Conservation (phyloP, 2,797 vertebrate genomes). For the Paramormyrops hopkinsi region DNA sequence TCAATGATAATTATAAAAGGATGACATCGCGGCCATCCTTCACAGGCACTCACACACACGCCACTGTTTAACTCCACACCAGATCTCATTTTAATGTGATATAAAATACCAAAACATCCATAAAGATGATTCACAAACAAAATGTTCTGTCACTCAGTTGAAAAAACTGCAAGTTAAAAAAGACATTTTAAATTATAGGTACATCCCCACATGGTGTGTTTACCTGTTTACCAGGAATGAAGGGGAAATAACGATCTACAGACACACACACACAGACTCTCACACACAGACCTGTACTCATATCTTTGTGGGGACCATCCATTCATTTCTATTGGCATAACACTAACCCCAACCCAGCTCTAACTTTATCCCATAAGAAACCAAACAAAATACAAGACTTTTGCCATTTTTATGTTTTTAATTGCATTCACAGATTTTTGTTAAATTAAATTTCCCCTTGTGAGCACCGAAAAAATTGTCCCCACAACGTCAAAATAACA, state of each 20-base stretch:
- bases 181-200: neutral
- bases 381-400: neutral
- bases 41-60: neutral
- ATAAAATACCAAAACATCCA: neutral
- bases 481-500: neutral
- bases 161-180: neutral
- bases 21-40: neutral
- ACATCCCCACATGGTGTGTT: neutral
- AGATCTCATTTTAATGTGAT: neutral
- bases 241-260: neutral
- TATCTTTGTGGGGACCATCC: neutral
- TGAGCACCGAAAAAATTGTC: neutral
- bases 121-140: neutral
- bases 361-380: neutral
- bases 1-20: neutral
- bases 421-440: neutral
- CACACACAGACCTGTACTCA: neutral
- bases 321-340: neutral
- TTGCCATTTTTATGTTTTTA: neutral
- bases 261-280: neutral
- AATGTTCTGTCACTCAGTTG: neutral
- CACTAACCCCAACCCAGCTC: neutral
- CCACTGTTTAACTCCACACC: neutral
- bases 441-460: neutral
- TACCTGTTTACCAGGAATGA: neutral